These are phyloP conservation scores for Stichodactyla mertensii DNA, from an alignment of 64 coral and sea anemone species.

Conservation along the genomic window DNA sequence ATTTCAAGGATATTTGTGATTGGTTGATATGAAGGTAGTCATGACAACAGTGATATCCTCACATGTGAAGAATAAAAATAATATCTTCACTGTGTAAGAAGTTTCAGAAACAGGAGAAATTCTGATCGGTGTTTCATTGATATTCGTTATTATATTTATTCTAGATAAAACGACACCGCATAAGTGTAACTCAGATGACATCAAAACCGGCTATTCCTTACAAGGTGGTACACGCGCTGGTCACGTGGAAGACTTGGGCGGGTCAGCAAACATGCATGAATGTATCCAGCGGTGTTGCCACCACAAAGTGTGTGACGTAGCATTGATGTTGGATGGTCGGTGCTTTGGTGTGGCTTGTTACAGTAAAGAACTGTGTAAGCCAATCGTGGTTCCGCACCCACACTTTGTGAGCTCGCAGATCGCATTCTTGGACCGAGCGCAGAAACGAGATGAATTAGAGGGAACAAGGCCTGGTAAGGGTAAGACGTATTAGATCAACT, in stretches of 20 bases:
- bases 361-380: constrained; percentile 59
- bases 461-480: neutral
- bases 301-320: constrained; percentile 69
- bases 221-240: constrained; percentile 57
- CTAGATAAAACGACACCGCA: neutral
- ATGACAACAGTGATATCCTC: too few species aligned
- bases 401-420: constrained; percentile 66
- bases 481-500: too few species aligned
- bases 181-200: constrained; percentile 29
- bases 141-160: neutral
- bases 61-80: too few species aligned
- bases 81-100: too few species aligned
- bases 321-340: constrained; percentile 65
- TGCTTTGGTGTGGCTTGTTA: constrained; percentile 83
- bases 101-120: too few species aligned
- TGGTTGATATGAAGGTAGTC: too few species aligned
- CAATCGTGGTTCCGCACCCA: constrained; percentile 69
- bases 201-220: constrained; percentile 42
- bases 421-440: constrained; percentile 53
- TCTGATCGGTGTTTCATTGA: too few species aligned
- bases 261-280: constrained; percentile 56
- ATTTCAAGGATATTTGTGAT: too few species aligned
- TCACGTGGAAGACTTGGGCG: constrained; percentile 29
- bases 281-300: constrained; percentile 70
- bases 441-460: constrained; percentile 43